Base-by-base conservation (phyloP, 2,797 vertebrate species). In the Adrianichthys oophorus region DNA sequence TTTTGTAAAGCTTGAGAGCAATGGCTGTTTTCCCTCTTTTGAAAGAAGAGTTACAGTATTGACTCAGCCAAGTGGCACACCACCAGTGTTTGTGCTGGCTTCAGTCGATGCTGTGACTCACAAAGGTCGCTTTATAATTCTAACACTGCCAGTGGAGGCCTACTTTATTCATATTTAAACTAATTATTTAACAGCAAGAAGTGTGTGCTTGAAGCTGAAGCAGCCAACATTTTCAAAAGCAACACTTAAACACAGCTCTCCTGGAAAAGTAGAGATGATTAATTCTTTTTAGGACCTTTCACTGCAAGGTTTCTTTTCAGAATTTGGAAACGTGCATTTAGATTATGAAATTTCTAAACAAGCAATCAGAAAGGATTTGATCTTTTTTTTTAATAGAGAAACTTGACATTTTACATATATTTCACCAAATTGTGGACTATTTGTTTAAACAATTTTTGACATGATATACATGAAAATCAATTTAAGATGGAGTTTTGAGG, bases 1-100 rank as follows among this genome's bases (percentile, higher is more conserved):
- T 72, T 79, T 74, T 79, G 67, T 74, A 55, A 41, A 68, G 72
- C 84, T 83, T 59, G 71, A 72, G 70, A 82, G 56, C 50, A 58
- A 82, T 58, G 68, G 58, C 74, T 84, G 79, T 76, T 85, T 74
- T 72, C 62, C 69, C 62, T 84, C 69, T 74, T 37, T 74, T 65
- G n/a, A 79, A 70, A 69, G 60, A 63, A 66, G 18, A 67, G 69
- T 65, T 71, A 51, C 7, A 44, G 48, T 51, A 73, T 72, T 73
- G 70, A 59, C 59, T 59, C 64, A 72, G 80, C 87, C 79, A 87
- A 83, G 72, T 72, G 70, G 71, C 75, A 70, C 78, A 79, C 62
- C 74, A 68, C 56, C 64, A 70, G 68, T 79, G 80, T 85, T 85
- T 76, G 76, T 83, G 42, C 83, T 86, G 82, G 80, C 82, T 74